Evolutionary conservation across 2,113 vertebrate genomes (phyloP).

Genomic region (Cyrtonyx montezumae): DNA sequence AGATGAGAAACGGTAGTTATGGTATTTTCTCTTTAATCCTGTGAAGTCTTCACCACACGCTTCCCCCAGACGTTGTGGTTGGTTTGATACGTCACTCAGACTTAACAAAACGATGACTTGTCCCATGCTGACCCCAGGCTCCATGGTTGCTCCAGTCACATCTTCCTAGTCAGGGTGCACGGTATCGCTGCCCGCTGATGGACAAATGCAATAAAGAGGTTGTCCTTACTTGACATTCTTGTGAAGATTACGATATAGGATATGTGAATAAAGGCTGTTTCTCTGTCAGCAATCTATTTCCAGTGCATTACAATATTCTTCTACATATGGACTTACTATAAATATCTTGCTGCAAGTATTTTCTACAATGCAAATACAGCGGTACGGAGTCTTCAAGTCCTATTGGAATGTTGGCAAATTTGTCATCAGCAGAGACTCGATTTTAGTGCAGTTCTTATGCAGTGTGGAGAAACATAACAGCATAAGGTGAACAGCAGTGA

Average conservation of each 20-base stretch:
- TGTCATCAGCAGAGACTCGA: not conserved
- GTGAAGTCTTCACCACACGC: not conserved
- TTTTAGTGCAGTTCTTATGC: not conserved
- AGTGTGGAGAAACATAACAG: not conserved
- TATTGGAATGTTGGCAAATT: not conserved
- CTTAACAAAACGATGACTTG: not conserved
- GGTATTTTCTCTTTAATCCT: not conserved
- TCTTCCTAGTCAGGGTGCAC: not conserved
- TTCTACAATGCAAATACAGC: not conserved
- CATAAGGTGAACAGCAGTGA: not conserved
- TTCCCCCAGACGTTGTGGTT: not conserved
- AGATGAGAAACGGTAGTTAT: not conserved
- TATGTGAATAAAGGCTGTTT: slow-evolving; percentile 10
- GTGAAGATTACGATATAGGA: not conserved
- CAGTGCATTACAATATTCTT: not conserved
- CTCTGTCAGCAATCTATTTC: not conserved
- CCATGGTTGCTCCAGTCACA: not conserved
- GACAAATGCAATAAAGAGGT: not conserved
- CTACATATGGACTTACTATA: not conserved
- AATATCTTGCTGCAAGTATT: slow-evolving; percentile 12
- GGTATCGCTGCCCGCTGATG: not conserved
- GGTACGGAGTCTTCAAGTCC: not conserved
- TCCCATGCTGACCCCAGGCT: not conserved
- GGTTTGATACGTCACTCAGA: not conserved
- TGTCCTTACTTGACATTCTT: not conserved